Conservation (phyloP, 2,113 vertebrate species). For the Ellobius talpinus region DNA sequence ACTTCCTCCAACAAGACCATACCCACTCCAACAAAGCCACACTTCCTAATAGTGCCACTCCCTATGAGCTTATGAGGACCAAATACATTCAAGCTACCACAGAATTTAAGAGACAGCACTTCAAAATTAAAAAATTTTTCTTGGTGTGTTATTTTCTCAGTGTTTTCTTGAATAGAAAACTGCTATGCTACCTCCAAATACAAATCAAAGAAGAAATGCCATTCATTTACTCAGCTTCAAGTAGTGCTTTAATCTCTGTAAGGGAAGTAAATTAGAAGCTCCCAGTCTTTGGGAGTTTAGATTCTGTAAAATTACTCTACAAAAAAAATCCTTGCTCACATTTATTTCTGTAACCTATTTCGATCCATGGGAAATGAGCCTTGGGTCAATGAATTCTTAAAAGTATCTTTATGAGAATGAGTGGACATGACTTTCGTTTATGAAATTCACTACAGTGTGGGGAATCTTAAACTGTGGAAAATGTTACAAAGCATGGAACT, state of each 20-base stretch:
- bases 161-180: neutral
- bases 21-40: no score
- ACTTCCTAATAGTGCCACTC: no score
- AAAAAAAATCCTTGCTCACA: neutral
- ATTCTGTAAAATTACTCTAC: neutral
- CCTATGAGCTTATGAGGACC: no score
- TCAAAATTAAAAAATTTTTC: neutral
- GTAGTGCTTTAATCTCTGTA: neutral
- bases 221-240: neutral
- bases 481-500: neutral
- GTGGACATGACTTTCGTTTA: neutral
- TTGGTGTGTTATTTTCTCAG: neutral
- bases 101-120: neutral
- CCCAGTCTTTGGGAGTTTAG: neutral
- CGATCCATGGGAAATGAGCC: neutral
- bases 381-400: slow-evolving; percentile 25
- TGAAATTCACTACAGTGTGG: neutral
- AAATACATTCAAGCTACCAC: no score
- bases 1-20: no score
- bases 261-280: neutral
- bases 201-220: neutral
- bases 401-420: neutral
- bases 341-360: neutral
- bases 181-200: neutral
- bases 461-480: neutral